A percentile compares a stretch with the other conserved stretches of the same genome.
phyloP scores from a whole-genome alignment of 2,888 invertebrate species.

The Tromatobia lineatoria region DNA sequence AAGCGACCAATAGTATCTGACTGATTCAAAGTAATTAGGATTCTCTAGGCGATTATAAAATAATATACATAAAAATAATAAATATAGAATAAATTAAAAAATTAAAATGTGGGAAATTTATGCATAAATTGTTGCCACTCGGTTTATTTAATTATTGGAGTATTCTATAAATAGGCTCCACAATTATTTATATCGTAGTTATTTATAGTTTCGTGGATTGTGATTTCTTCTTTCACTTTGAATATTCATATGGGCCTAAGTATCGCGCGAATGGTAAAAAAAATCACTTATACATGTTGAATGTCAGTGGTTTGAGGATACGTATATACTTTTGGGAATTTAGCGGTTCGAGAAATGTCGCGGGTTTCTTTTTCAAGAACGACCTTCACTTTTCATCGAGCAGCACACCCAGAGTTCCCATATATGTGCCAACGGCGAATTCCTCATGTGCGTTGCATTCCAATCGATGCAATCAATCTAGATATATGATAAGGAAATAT shows the following conservation, averaged over 20 bases:
- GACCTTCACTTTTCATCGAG: constrained; percentile 43
- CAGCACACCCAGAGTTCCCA: background rate
- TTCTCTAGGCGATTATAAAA: too few species aligned
- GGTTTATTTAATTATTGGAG: background rate
- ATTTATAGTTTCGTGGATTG: background rate
- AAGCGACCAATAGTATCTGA: too few species aligned
- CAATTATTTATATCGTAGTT: background rate
- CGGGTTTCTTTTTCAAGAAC: constrained; percentile 21
- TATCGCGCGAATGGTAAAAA: background rate
- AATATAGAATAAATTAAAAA: too few species aligned
- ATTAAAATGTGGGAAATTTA: constrained; percentile 7
- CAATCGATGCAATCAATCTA: background rate
- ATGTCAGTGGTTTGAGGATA: background rate
- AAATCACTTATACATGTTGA: background rate
- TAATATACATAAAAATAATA: too few species aligned
- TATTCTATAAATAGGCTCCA: background rate
- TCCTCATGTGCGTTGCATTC: background rate
- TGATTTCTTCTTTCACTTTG: background rate
- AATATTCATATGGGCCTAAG: background rate
- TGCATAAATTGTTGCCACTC: background rate
- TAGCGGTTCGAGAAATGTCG: constrained; percentile 25
- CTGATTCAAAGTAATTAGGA: too few species aligned
- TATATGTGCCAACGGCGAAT: background rate
- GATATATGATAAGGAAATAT: background rate
- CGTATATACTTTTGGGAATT: background rate